A percentile compares a stretch with the other conserved stretches of the same genome.
These are phyloP conservation scores for Hirudo medicinalis DNA, from an alignment of 1,140 invertebrate genomes.

Conservation along the genomic window DNA sequence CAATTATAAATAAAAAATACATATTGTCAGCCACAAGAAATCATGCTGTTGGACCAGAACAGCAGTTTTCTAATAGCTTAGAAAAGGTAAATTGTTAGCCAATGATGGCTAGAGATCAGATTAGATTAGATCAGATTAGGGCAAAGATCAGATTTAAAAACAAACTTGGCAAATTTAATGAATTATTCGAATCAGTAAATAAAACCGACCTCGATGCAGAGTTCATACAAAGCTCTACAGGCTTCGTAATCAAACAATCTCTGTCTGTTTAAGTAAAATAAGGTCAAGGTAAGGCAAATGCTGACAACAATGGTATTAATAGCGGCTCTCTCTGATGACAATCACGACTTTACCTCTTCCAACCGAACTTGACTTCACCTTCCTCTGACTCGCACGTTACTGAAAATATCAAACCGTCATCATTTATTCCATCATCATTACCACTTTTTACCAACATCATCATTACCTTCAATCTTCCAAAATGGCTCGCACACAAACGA, in stretches of 20 bases:
- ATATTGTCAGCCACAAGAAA: no score
- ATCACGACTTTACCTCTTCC: conserved; percentile 49
- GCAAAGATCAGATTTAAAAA: background rate
- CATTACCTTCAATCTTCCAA: conserved; percentile 60
- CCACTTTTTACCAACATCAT: no score
- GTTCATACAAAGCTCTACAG: conserved; percentile 63
- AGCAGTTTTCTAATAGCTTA: background rate
- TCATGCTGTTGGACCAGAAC: no score
- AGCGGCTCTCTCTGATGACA: no score
- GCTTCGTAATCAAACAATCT: conserved; percentile 74
- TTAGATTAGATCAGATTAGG: no score
- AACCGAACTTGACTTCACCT: conserved; percentile 59
- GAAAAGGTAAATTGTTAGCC: background rate
- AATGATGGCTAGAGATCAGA: no score
- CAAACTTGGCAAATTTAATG: background rate
- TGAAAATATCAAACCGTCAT: conserved; percentile 25
- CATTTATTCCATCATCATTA: no score
- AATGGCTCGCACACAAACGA: conserved; percentile 76
- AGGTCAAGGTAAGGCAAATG: background rate
- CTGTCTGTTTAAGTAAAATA: conserved; percentile 43
- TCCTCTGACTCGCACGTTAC: conserved; percentile 30
- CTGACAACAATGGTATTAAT: background rate
- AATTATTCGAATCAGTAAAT: no score
- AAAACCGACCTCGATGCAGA: conserved; percentile 41
- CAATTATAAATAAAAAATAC: no score